phyloP scores from a whole-genome alignment of 2,113 vertebrate genomes.

The Lates calcarifer region DNA sequence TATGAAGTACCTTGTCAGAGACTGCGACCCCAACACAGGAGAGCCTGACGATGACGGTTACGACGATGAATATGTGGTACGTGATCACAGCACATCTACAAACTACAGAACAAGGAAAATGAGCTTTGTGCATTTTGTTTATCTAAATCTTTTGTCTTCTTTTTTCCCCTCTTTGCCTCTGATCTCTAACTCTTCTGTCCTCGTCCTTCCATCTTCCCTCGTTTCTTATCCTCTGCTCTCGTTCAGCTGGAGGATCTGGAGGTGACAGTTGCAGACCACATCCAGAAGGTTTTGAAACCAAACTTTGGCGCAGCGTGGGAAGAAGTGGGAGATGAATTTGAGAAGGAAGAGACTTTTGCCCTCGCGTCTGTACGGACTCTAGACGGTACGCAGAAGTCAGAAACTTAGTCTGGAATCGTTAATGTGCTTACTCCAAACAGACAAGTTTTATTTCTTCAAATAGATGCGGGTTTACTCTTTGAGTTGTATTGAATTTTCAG shows the following conservation, averaged over 20 bases:
- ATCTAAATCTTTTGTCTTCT: too few relatives aligned
- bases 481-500: too few relatives aligned
- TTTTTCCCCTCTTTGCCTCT: neutral
- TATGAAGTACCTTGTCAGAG: conserved; percentile 95
- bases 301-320: conserved; percentile 98
- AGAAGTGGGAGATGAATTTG: conserved; percentile 94
- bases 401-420: neutral
- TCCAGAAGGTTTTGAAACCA: conserved; percentile 95
- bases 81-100: conserved; percentile 41
- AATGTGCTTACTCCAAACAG: neutral
- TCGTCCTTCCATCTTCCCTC: accelerated
- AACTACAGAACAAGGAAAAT: neutral
- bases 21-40: conserved; percentile 96
- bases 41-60: conserved; percentile 95
- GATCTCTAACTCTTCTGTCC: neutral
- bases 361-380: conserved; percentile 94
- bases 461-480: neutral
- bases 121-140: neutral
- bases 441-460: neutral
- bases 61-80: conserved; percentile 97
- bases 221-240: neutral
- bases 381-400: conserved; percentile 84
- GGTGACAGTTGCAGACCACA: conserved; percentile 94
- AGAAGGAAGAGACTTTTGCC: conserved; percentile 98
- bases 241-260: conserved; percentile 94